A percentile compares a stretch with the other conserved stretches of the same genome.
Evolutionary conservation across 2,888 invertebrate species (phyloP).

Genomic region (Diogma glabrata): DNA sequence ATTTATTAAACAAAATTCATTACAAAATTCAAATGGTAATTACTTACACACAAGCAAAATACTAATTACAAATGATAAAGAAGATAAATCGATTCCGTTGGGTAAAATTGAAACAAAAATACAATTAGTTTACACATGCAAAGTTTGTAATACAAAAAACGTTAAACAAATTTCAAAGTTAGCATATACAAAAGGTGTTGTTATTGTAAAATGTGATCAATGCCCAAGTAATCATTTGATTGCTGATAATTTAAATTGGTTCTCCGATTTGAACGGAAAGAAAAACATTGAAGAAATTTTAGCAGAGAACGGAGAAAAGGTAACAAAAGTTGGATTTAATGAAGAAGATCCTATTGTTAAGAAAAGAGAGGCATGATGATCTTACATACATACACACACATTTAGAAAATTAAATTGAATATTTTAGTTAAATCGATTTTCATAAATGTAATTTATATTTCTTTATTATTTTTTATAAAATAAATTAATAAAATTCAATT

Average conservation of each 20-base stretch:
- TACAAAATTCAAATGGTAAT: too few species aligned
- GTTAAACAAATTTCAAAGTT: conserved; percentile 70
- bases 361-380: too few species aligned
- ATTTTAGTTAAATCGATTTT: too few species aligned
- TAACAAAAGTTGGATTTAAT: conserved; percentile 42
- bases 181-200: conserved; percentile 80
- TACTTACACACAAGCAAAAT: too few species aligned
- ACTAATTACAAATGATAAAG: too few species aligned
- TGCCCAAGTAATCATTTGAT: conserved; percentile 87
- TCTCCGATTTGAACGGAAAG: conserved; percentile 61
- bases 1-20: too few species aligned
- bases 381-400: too few species aligned
- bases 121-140: conserved; percentile 75
- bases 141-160: conserved; percentile 69
- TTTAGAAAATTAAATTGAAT: too few species aligned
- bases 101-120: conserved; percentile 42
- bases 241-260: conserved; percentile 95
- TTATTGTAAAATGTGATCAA: conserved; percentile 79
- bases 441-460: too few species aligned
- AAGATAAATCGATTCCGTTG: conserved; percentile 23
- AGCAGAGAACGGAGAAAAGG: conserved; percentile 74
- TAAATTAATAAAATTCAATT: too few species aligned
- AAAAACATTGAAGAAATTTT: conserved; percentile 86
- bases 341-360: too few species aligned
- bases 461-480: too few species aligned